Base-by-base conservation (phyloP, 2,113 vertebrate genomes). In the Scolopax mira region DNA sequence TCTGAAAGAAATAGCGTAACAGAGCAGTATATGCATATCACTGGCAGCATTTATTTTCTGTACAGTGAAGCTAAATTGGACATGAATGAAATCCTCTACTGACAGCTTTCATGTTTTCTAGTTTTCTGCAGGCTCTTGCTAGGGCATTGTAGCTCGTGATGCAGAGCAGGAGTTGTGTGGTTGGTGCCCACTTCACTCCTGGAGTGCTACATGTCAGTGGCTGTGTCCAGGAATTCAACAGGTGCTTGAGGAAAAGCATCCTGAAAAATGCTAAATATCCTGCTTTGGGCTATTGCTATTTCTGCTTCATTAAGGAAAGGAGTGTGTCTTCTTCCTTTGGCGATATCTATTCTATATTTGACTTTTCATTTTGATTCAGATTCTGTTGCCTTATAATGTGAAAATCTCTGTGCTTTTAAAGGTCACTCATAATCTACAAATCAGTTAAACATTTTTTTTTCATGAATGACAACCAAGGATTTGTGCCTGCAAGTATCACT, bases 381-480 rank as follows among this genome's bases (percentile, higher is more conserved):
- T 46, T 92, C 51, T 9, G 4, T 77, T 89, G 62, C 83, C 58
- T 83, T 58, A 11, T 10, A 90, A 44, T 22, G 23, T 77, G 54
- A 77, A 93, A 77, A 67, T 62, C 42, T 46, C 46, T 27, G 9
- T 71, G 52, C 48, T 90, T 88, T 84, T 66, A 48, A 42, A 85
- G 72, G 69, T 90, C 52, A 57, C 62, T 85, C 58, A 41, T 79
- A 42, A 66, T 77, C 96, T 87, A 85, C 42, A 54, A 65, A 83
- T 61, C 74, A 85, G 37, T 85, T 72, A 57, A 88, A 73, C 5
- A 0, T 46, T 39, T 61, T 41, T 89, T 85, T 74, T 44, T 52
- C 35, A 13, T 72, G 85, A 94, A 77, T 94, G 93, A 74, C 95
- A 94, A 64, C 27, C 37, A 28, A 78, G 71, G 74, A 42, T 95